Conservation (phyloP, 2,888 invertebrate species). For the Drosophila nigricruria region DNA sequence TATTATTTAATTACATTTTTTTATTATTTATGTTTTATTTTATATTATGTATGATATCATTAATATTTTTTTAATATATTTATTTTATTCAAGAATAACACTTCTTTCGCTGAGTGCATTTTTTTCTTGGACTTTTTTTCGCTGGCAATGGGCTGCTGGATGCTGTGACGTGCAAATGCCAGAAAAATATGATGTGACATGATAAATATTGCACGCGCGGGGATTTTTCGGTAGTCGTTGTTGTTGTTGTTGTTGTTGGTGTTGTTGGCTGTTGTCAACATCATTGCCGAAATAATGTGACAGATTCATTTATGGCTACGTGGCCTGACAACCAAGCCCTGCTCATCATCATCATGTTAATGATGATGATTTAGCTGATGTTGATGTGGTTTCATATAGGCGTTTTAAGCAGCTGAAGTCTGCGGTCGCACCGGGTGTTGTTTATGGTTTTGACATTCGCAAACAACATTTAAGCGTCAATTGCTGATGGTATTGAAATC, state of each 20-base stretch:
- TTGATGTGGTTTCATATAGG: constrained; percentile 48
- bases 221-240: constrained; percentile 52
- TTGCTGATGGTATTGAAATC: constrained; percentile 37
- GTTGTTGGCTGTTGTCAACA: constrained; percentile 70
- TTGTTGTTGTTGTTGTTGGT: constrained; percentile 51
- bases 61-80: neutral
- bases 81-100: neutral
- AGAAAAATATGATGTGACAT: constrained; percentile 83
- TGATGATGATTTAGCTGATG: constrained; percentile 14
- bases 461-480: constrained; percentile 54
- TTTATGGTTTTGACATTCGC: constrained; percentile 78
- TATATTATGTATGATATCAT: neutral
- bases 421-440: constrained; percentile 64
- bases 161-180: constrained; percentile 81
- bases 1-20: too few species aligned
- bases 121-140: constrained; percentile 19
- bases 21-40: neutral
- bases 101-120: neutral
- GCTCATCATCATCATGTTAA: constrained; percentile 27
- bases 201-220: constrained; percentile 79
- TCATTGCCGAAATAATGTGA: constrained; percentile 81
- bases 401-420: constrained; percentile 37
- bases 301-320: constrained; percentile 76
- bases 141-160: constrained; percentile 4
- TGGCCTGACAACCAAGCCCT: constrained; percentile 43